Evolutionary conservation across 2,888 invertebrate genomes (phyloP), one percentile per base, ranked within the genome.

Genomic region (Tiliacea citrago): DNA sequence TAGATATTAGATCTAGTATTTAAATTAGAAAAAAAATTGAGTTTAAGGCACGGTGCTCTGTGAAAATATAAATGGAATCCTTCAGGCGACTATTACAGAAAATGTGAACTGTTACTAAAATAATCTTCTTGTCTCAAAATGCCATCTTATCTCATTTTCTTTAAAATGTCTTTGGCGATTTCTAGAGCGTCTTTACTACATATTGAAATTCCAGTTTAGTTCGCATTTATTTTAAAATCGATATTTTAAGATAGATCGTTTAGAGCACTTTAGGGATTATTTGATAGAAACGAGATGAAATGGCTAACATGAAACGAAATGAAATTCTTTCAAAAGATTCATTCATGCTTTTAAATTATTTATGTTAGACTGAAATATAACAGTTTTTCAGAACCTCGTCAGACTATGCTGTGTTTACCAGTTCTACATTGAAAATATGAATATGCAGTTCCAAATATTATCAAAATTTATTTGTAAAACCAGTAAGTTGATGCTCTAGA

Each of bases 171-270:
- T 61, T 53, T 10, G 5, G 39, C 13, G 9, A 18, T 35, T 53
- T 77, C 16, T 55, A 57, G 18, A 45, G 49, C 16, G 10, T 35
- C 51, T 66, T 78, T 78, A 78, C 57, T 74, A 79, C 74, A 74
- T 67, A 77, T 79, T 77, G 66, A 55, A 62, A 57, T 67, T 39
- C 35, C 39, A 73, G 18, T 39, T 45, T 16, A 62, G 61, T 13
- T 58, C 24, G 3, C n/a, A 13, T 61, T 71, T 79, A 73, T 79
- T 61, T 53, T 35, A 6, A 49, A 79, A 73, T 24, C 18, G 8
- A 47, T 21, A 0, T 10, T 13, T 49, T 21, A 55, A 45, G 42
- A 35, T 24, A 60, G 10, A 39, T 62, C 35, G 13, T 55, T 72
- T 42, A 55, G 16, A 39, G 16, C 29, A 45, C 1, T 45, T 45